Conservation (phyloP, 2,113 vertebrate species). For the Lanius collurio region DNA sequence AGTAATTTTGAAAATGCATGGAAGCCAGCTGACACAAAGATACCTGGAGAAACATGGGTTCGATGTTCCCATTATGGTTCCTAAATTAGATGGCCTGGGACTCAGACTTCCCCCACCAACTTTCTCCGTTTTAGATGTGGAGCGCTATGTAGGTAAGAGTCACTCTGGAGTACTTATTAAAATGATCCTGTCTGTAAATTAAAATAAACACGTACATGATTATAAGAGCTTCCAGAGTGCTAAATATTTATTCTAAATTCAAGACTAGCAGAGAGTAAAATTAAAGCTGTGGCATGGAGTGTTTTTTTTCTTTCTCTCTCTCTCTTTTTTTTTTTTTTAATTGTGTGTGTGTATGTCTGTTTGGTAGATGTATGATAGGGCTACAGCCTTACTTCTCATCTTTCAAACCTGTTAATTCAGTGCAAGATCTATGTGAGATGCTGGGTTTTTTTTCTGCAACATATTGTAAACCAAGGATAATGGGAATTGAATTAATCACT, state of each 20-base stretch:
- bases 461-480: background rate
- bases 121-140: constrained; percentile 93
- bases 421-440: background rate
- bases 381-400: background rate
- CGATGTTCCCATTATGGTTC: constrained; percentile 87
- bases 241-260: background rate
- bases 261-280: background rate
- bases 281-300: background rate
- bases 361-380: background rate
- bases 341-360: background rate
- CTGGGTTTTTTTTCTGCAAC: background rate
- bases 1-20: constrained; percentile 88
- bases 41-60: constrained; percentile 95
- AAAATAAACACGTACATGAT: background rate
- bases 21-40: constrained; percentile 88
- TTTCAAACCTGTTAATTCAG: background rate
- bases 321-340: background rate
- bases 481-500: background rate
- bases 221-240: background rate
- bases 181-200: background rate
- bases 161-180: background rate
- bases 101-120: constrained; percentile 87
- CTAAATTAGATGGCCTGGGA: constrained; percentile 90
- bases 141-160: constrained; percentile 93
- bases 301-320: accelerated